Evolutionary conservation across 2,888 invertebrate genomes (phyloP), one percentile per base, ranked within the genome.

Genomic region (Caenorhabditis sulstoni): DNA sequence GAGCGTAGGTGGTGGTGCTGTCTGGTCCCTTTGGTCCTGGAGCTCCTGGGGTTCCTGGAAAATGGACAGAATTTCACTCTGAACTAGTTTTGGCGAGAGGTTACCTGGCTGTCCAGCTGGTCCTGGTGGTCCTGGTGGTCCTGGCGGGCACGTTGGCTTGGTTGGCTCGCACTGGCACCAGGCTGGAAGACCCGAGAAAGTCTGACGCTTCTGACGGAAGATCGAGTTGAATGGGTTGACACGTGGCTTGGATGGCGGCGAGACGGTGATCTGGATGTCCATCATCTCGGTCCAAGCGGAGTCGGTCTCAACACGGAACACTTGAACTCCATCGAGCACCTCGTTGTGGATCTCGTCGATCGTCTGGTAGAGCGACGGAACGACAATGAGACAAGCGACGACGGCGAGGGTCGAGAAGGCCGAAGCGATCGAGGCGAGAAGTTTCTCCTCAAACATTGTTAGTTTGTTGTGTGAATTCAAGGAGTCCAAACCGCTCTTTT

Each of bases 301-400:
- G 73, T 88, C 88, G 22, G 88, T 88, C 77, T 89, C 89, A 41
- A 86, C 87, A 65, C 88, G 89, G 82, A 89, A 89, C 67, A 86
- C 85, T 65, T 77, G 79, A 66, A 88, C 88, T 59, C 86, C 86
- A 70, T 82, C 83, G 47, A 81, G 79, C 44, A 86, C 82, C 64
- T 85, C 83, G 45, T 74, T 73, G 70, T 85, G 85, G 68, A 89
- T 61, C 66, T 86, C 83, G 74, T 85, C 87, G 83, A 88, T 89
- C 62, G 82, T 85, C 47, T 59, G 75, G 84, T 88, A 89, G 37
- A 89, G 81, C 52, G 84, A 81, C 49, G 89, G 89, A 45, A 89
- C 86, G 45, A 87, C 86, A 22, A 89, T 67, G 22, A 89, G 81
- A 52, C 86, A 86, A 52, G 88, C 85, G 58, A 87, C 73, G 75